These are phyloP conservation scores for Agonopterix arenella DNA, from an alignment of 2,888 invertebrate genomes.

Conservation along the genomic window DNA sequence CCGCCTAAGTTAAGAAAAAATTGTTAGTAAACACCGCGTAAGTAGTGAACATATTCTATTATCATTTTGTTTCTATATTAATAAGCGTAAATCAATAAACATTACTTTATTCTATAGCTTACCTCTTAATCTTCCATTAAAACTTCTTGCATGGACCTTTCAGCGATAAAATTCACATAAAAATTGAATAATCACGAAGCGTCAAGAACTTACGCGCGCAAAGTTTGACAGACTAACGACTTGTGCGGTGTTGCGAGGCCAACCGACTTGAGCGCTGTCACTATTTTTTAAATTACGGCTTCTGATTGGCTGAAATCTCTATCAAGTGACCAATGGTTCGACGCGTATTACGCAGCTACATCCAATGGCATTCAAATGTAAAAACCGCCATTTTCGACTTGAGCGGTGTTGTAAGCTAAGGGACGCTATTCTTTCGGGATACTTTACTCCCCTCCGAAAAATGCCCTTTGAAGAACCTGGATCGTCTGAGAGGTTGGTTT, in stretches of 20 bases:
- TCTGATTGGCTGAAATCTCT: constrained; percentile 14
- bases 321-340: constrained; percentile 7
- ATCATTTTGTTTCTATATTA: constrained; percentile 11
- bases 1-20: constrained; percentile 4
- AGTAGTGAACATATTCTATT: constrained; percentile 4
- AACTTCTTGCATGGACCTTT: constrained; percentile 15
- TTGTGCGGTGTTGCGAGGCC: constrained; percentile 15
- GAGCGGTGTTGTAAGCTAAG: no score
- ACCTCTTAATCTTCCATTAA: constrained; percentile 16
- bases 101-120: constrained; percentile 16
- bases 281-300: constrained; percentile 14
- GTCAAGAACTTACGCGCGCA: constrained; percentile 1
- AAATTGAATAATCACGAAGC: constrained; percentile 14
- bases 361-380: constrained; percentile 5
- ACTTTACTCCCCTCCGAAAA: no score
- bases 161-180: no score
- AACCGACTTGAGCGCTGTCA: constrained; percentile 14
- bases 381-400: not conserved
- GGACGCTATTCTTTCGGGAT: no score
- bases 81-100: no score
- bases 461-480: no score
- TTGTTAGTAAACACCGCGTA: constrained; percentile 4
- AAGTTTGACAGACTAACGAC: constrained; percentile 14
- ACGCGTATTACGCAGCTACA: constrained; percentile 7
- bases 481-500: no score